Conservation (phyloP, 2,888 invertebrate genomes). For the Pristionchus japonicus region DNA sequence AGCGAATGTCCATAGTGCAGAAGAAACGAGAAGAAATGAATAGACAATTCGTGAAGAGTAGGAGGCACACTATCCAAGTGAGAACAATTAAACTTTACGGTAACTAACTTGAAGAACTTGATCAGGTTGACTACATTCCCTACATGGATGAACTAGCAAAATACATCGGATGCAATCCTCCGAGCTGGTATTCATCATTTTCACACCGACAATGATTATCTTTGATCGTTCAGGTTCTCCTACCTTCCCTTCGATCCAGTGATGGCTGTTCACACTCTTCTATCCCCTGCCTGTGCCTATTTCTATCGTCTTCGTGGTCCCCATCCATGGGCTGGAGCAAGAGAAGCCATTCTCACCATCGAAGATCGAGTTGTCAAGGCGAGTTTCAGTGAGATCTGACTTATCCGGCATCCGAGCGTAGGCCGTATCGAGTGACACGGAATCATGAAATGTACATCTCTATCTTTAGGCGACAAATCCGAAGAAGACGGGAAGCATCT, state of each 20-base stretch:
- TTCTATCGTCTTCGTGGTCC: constrained; percentile 65
- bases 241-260: constrained; percentile 9
- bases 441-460: too few species aligned
- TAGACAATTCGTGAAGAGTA: background rate
- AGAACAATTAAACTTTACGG: background rate
- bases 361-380: constrained; percentile 54
- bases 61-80: background rate
- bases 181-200: background rate
- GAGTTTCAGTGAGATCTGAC: too few species aligned
- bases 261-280: constrained; percentile 37
- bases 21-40: background rate
- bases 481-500: background rate
- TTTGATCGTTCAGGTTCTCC: background rate
- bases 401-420: too few species aligned
- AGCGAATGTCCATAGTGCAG: background rate
- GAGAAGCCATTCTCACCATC: constrained; percentile 61
- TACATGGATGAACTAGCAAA: constrained; percentile 78
- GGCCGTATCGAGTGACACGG: too few species aligned
- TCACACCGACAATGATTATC: too few species aligned
- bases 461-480: background rate
- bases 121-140: constrained; percentile 75
- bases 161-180: constrained; percentile 72
- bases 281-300: constrained; percentile 62
- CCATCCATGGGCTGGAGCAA: constrained; percentile 63
- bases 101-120: background rate